phyloP scores from a whole-genome alignment of 2,113 vertebrate genomes.

The Bubo scandiacus region DNA sequence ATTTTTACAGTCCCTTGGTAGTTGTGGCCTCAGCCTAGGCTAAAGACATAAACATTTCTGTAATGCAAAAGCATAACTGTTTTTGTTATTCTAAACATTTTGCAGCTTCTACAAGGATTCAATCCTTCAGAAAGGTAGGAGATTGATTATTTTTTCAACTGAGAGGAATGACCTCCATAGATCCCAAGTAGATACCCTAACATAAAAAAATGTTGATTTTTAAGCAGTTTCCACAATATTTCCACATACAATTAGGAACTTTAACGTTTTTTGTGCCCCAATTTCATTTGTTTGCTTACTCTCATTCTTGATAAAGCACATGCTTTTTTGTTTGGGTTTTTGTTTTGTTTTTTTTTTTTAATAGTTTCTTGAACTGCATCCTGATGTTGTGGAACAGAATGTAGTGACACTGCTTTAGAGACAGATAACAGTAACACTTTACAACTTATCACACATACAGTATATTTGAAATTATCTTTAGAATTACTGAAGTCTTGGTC shows the following conservation, averaged over 20 bases:
- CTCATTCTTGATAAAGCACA: background rate
- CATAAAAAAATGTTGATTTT: background rate
- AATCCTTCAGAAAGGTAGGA: background rate
- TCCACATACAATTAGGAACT: background rate
- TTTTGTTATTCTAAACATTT: background rate
- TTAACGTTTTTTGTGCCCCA: background rate
- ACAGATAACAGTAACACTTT: background rate
- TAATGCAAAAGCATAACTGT: background rate
- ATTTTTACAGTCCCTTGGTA: background rate
- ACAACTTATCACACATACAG: background rate
- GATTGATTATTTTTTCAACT: background rate
- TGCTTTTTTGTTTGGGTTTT: background rate
- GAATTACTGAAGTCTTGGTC: background rate
- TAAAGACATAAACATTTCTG: background rate
- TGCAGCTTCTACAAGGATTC: background rate
- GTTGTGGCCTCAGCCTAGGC: background rate
- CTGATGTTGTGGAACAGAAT: background rate
- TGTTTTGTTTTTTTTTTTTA: background rate
- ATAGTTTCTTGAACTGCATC: background rate
- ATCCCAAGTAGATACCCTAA: background rate
- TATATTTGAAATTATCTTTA: background rate
- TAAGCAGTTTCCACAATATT: background rate
- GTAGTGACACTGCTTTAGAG: background rate
- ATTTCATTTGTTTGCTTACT: background rate
- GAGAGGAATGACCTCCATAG: background rate